Percentiles rank a stretch among this genome's conserved stretches.
phyloP scores from a whole-genome alignment of 2,797 vertebrate species.

The Philypnodon macrostomus region DNA sequence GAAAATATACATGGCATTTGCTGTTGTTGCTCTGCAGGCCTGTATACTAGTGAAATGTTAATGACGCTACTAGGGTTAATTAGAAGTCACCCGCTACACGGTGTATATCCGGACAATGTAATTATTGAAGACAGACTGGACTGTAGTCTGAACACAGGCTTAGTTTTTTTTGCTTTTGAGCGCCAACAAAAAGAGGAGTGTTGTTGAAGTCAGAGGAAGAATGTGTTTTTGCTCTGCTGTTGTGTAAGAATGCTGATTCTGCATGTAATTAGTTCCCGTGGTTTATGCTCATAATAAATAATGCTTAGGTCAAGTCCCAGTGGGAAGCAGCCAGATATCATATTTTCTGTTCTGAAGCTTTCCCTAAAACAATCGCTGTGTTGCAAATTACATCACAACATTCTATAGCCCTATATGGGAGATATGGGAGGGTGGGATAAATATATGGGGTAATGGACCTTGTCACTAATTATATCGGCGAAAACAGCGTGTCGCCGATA shows the following conservation, averaged over 20 bases:
- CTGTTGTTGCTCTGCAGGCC: slow-evolving; percentile 42
- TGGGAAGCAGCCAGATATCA: slow-evolving; percentile 52
- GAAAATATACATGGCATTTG: slow-evolving; percentile 55
- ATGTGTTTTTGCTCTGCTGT: too few species aligned
- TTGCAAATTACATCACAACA: too few species aligned
- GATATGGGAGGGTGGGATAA: too few species aligned
- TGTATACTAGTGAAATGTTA: slow-evolving; percentile 46
- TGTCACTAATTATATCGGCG: too few species aligned
- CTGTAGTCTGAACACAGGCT: background rate
- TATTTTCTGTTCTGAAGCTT: slow-evolving; percentile 28
- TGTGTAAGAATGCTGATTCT: slow-evolving; percentile 58
- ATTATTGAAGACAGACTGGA: too few species aligned
- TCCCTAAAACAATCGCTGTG: slow-evolving; percentile 10
- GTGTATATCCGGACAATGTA: slow-evolving; percentile 18
- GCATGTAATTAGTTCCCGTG: slow-evolving; percentile 53
- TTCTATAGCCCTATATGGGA: too few species aligned
- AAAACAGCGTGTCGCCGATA: too few species aligned
- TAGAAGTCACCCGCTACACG: slow-evolving; percentile 23
- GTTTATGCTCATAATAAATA: slow-evolving; percentile 46
- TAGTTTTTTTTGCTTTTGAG: too few species aligned
- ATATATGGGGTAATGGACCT: too few species aligned
- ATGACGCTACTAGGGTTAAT: slow-evolving; percentile 57
- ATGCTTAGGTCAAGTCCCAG: slow-evolving; percentile 13
- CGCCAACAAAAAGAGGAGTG: slow-evolving; percentile 1
- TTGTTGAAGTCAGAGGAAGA: slow-evolving; percentile 7